A percentile compares a stretch with the other conserved stretches of the same genome.
Conservation (phyloP, 1,140 invertebrate species). For the Ceratina calcarata region DNA sequence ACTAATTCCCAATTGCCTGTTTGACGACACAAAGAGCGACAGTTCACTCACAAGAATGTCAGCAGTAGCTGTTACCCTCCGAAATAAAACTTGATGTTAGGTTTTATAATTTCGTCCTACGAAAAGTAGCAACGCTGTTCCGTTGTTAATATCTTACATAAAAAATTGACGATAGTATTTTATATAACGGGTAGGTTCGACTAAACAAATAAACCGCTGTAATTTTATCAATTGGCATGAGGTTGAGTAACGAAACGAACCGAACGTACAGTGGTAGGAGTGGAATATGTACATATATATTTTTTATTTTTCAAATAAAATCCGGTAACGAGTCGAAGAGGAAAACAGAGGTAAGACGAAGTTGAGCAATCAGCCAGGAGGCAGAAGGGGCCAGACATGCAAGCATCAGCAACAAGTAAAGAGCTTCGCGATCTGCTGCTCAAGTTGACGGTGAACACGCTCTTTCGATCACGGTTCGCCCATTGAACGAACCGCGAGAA, state of each 20-base stretch:
- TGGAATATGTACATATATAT: background rate
- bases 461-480: background rate
- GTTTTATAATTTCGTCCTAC: background rate
- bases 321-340: conserved; percentile 11
- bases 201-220: conserved; percentile 19
- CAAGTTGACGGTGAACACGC: conserved; percentile 46
- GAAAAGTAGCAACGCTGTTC: background rate
- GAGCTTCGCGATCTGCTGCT: conserved; percentile 65
- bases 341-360: conserved; percentile 51
- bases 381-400: conserved; percentile 75
- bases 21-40: too few species aligned
- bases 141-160: conserved; percentile 18
- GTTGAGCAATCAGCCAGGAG: conserved; percentile 72
- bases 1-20: conserved; percentile 21
- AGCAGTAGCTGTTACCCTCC: too few species aligned
- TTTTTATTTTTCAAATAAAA: background rate
- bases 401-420: conserved; percentile 78
- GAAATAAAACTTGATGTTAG: too few species aligned
- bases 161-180: background rate
- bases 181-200: conserved; percentile 8
- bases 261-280: background rate
- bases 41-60: too few species aligned
- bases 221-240: background rate
- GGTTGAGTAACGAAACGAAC: background rate
- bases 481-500: background rate